A percentile compares a stretch with the other conserved stretches of the same genome.
Conservation (phyloP, 2,888 invertebrate genomes). For the Hemithea aestivaria region DNA sequence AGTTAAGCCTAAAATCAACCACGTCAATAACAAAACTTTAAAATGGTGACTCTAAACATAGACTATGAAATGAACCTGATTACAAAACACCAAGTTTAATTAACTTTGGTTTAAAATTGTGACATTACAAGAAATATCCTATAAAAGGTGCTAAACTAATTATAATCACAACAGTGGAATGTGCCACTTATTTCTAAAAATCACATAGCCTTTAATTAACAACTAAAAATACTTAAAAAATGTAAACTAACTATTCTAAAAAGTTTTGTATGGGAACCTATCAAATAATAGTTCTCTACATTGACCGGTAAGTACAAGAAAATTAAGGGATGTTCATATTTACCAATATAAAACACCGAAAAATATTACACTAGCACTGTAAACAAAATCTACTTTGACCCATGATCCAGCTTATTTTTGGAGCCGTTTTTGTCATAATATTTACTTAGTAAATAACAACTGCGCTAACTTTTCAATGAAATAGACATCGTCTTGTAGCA, state of each 20-base stretch:
- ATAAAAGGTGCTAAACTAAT: constrained; percentile 37
- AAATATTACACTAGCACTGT: no score
- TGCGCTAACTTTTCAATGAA: no score
- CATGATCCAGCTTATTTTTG: no score
- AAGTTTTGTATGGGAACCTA: constrained; percentile 39
- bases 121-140: constrained; percentile 33
- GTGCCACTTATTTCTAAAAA: constrained; percentile 69
- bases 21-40: constrained; percentile 42
- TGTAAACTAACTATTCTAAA: constrained; percentile 39
- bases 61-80: constrained; percentile 39
- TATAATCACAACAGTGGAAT: constrained; percentile 73
- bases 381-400: no score
- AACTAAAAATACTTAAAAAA: constrained; percentile 36
- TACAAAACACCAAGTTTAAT: constrained; percentile 29
- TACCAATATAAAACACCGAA: no score
- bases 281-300: no score
- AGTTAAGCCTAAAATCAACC: constrained; percentile 58
- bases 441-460: no score
- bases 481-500: no score
- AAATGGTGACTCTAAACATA: constrained; percentile 40
- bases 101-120: constrained; percentile 43
- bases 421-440: no score
- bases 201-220: constrained; percentile 64
- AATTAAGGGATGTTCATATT: no score
- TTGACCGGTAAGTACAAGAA: no score